Evolutionary conservation across 2,888 invertebrate genomes (phyloP).

Genomic region (Antitype chi): DNA sequence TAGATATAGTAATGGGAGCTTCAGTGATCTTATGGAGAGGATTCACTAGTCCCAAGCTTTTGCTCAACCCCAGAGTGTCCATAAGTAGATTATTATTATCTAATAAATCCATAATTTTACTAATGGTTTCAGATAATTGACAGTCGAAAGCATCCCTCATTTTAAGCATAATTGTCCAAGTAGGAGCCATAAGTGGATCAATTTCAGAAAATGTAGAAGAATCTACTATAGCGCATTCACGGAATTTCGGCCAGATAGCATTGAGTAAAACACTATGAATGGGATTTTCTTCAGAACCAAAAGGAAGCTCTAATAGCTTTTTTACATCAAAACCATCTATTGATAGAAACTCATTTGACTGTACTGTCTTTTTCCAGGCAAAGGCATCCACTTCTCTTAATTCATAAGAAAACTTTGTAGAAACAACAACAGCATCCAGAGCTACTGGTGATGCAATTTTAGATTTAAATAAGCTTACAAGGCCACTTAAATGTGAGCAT

Average conservation of each 20-base stretch:
- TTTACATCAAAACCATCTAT: slow-evolving; percentile 88
- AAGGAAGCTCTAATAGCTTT: slow-evolving; percentile 92
- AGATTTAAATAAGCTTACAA: slow-evolving; percentile 96
- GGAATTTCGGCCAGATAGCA: slow-evolving; percentile 96
- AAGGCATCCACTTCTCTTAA: slow-evolving; percentile 91
- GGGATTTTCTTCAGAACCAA: slow-evolving; percentile 96
- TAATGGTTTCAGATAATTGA: slow-evolving; percentile 94
- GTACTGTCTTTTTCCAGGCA: slow-evolving; percentile 91
- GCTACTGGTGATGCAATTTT: slow-evolving; percentile 93
- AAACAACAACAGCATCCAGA: slow-evolving; percentile 92
- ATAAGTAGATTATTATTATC: slow-evolving; percentile 86
- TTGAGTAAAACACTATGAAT: slow-evolving; percentile 94
- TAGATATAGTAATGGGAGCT: slow-evolving; percentile 93
- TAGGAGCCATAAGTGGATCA: slow-evolving; percentile 94
- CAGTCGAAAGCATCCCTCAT: slow-evolving; percentile 93
- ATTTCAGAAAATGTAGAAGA: slow-evolving; percentile 97
- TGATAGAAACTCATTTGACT: slow-evolving; percentile 86
- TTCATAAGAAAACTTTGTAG: slow-evolving; percentile 94
- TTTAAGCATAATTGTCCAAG: slow-evolving; percentile 94
- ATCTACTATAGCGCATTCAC: slow-evolving; percentile 96
- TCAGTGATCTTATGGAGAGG: slow-evolving; percentile 94
- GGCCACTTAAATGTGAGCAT: slow-evolving; percentile 95
- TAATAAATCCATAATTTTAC: slow-evolving; percentile 93
- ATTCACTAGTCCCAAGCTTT: slow-evolving; percentile 88
- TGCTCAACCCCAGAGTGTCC: slow-evolving; percentile 87